phyloP scores from a whole-genome alignment of 2,888 invertebrate genomes.

The Mechanitis messenoides region DNA sequence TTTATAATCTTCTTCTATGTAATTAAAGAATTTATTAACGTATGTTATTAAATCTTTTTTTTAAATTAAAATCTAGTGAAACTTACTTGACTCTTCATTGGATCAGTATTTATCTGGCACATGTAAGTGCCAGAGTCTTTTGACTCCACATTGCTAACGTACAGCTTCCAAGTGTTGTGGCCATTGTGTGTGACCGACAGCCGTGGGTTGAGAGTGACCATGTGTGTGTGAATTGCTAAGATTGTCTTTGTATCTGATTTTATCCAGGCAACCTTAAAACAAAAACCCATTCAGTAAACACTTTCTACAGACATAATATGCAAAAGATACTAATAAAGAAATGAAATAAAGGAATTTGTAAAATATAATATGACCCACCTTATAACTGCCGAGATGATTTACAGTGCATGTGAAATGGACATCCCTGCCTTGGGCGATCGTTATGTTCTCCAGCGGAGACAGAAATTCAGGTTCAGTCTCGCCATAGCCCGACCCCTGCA shows the following conservation, averaged over 20 bases:
- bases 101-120: slow-evolving; percentile 95
- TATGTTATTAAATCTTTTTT: too few relatives aligned
- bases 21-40: too few relatives aligned
- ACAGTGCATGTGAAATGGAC: slow-evolving; percentile 93
- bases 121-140: slow-evolving; percentile 95
- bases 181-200: slow-evolving; percentile 93
- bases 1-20: too few relatives aligned
- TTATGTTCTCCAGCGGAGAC: slow-evolving; percentile 88
- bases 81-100: slow-evolving; percentile 90
- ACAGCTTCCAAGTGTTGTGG: slow-evolving; percentile 94
- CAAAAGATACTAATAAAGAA: too few relatives aligned
- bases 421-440: slow-evolving; percentile 90
- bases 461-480: slow-evolving; percentile 85
- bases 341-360: background rate
- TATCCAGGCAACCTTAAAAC: slow-evolving; percentile 90
- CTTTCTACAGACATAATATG: too few relatives aligned
- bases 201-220: slow-evolving; percentile 90
- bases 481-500: slow-evolving; percentile 53
- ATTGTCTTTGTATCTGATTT: slow-evolving; percentile 93
- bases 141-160: slow-evolving; percentile 90
- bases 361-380: slow-evolving; percentile 73
- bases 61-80: too few relatives aligned
- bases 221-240: slow-evolving; percentile 90
- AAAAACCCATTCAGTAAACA: background rate
- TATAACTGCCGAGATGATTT: slow-evolving; percentile 88